Conservation (phyloP, 1,140 invertebrate species). For the Penaeus chinensis region DNA sequence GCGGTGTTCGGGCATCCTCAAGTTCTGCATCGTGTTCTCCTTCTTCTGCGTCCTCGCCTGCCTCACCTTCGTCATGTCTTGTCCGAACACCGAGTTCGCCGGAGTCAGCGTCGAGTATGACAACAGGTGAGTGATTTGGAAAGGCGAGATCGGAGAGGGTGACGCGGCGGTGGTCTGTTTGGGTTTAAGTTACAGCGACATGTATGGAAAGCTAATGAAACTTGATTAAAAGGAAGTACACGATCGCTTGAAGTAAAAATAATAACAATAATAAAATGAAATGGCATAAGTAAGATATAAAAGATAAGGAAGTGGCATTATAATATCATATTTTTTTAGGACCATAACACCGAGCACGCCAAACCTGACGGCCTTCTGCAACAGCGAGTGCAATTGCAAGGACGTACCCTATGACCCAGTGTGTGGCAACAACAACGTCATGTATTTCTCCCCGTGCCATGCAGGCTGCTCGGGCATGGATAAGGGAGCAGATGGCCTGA, state of each 20-base stretch:
- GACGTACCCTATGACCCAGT: conserved; percentile 67
- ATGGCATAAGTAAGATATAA: neutral
- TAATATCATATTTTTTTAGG: conserved; percentile 64
- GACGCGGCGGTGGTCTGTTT: too few relatives aligned
- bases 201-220: too few relatives aligned
- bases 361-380: conserved; percentile 70
- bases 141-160: conserved; percentile 44
- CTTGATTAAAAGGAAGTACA: too few relatives aligned
- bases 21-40: conserved; percentile 77
- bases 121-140: conserved; percentile 67
- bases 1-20: conserved; percentile 80
- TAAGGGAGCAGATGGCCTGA: conserved; percentile 41
- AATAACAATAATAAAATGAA: too few relatives aligned
- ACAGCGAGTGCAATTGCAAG: conserved; percentile 75
- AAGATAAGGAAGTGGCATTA: neutral
- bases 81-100: conserved; percentile 79
- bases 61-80: conserved; percentile 79
- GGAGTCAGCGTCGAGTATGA: conserved; percentile 77
- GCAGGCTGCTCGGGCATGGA: conserved; percentile 64
- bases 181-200: too few relatives aligned
- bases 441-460: conserved; percentile 67
- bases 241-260: too few relatives aligned
- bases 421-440: conserved; percentile 67
- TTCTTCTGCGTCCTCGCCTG: conserved; percentile 74
- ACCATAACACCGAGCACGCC: conserved; percentile 66